Evolutionary conservation across 2,888 invertebrate genomes (phyloP), one percentile per base, ranked within the genome.

Genomic region (Andricus quercusramuli): DNA sequence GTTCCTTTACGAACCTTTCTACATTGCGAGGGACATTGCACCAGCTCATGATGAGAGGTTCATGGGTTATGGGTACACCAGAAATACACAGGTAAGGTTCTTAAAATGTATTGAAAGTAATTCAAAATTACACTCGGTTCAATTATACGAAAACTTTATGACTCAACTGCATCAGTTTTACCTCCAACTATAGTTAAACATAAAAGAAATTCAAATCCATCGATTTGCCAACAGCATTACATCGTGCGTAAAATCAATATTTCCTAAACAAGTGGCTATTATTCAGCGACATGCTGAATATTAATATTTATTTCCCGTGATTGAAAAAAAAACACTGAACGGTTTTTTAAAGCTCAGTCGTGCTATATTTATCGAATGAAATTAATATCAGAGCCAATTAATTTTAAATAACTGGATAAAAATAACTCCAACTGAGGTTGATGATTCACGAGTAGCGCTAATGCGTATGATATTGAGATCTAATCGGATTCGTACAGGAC

Each of bases 1-100:
- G 93, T 96, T 98, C 91, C 95, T 98, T 82, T 98, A 98, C 93
- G 98, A 98, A 93, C 98, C 98, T 0, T 98, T 98, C 93, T 98
- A 98, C 93, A 96, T 98, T 79, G 96, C 97, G 2, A 94, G 95
- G 3, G 97, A 98, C 91, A 95, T 95, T 76, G 97, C 96, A 32
- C 98, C 98, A 0, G 94, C 95, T 0, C 97, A 98, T 89, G 98
- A 98, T 90, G 98, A 98, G 93, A 94, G 98, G 79, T 98, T 98
- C 93, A 94, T 97, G 77, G 98, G 98, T 51, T 98, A 98, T 92
- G 98, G 98, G 79, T 98, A 97, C 93, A 98, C 98, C 2, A 95
- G 98, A 91, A 98, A 98, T 90, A 97, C 97, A 15, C 98, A 98
- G 96, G 98, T 98, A 93, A 83, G 66, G 64, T 64, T 47, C 17